These are phyloP conservation scores for Enteromius mattozi DNA, from an alignment of 2,797 vertebrate genomes.

Conservation along the genomic window DNA sequence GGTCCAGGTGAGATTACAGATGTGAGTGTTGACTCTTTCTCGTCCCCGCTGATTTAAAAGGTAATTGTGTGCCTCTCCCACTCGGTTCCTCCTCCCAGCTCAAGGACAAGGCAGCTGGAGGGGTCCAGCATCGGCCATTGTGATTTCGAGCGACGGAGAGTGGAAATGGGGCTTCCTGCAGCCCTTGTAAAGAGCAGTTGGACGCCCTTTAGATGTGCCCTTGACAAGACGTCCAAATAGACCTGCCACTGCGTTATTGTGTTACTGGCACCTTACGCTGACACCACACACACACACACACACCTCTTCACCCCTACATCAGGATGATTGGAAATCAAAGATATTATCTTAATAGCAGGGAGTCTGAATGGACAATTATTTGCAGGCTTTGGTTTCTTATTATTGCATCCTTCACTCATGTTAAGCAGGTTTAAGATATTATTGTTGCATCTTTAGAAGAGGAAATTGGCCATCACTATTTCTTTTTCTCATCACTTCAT, in stretches of 20 bases:
- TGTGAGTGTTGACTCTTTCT: constrained; percentile 65
- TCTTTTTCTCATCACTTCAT: constrained; percentile 20
- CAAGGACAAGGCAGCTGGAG: constrained; percentile 73
- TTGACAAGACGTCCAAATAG: constrained; percentile 74
- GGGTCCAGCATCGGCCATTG: constrained; percentile 67
- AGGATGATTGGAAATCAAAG: constrained; percentile 77
- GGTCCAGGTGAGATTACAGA: constrained; percentile 49
- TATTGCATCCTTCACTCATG: constrained; percentile 4
- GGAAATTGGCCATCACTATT: constrained; percentile 32
- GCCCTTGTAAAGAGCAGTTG: constrained; percentile 69
- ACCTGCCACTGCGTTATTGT: constrained; percentile 78
- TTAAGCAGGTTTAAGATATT: constrained; percentile 24
- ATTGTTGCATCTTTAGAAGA: constrained; percentile 2
- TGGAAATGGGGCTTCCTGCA: constrained; percentile 70
- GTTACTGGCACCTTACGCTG: constrained; percentile 62
- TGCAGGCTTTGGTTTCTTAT: constrained; percentile 4
- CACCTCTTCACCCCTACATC: constrained; percentile 50
- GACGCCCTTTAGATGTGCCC: constrained; percentile 70
- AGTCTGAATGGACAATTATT: constrained; percentile 28
- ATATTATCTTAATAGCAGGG: constrained; percentile 61
- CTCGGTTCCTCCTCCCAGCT: constrained; percentile 62
- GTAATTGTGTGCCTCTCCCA: constrained; percentile 66
- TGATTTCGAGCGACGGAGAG: constrained; percentile 67
- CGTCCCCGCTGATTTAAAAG: constrained; percentile 67
- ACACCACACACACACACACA: constrained; percentile 34